Base-by-base conservation (phyloP, 2,113 vertebrate genomes). In the Coregonus clupeaformis region DNA sequence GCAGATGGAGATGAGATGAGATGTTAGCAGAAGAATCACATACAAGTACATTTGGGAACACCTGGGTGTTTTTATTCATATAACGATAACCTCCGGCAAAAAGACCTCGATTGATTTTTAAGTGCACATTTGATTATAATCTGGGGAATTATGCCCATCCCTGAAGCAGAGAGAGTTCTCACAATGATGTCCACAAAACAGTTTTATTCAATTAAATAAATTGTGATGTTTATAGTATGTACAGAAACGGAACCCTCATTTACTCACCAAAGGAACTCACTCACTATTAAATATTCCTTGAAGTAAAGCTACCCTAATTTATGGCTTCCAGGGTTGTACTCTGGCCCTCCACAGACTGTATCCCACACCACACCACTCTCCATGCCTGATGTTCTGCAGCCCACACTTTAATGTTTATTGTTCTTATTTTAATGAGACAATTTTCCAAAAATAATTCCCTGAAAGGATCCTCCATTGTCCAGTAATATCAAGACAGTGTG, bases 401-500 rank as follows among this genome's bases (percentile, higher is more conserved):
- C 62, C 49, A 29, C 71, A 69, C 49, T 63, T 66, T 74, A 60
- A 72, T 70, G 71, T 70, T 80, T 85, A 79, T 72, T 74, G 24
- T 55, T 77, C 68, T 72, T 64, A 36, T 69, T 70, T 86, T 73
- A 84, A 86, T 74, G 45, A 81, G 73, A 52, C 52, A 42, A 83
- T 66, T 71, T 78, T 87, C 83, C 87, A 83, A 83, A 88, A 84
- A 86, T 78, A 86, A 88, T 82, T 83, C 73, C 73, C 70, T 73
- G 55, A 83, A 87, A 84, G 83, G 68, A 84, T 85, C 79, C 73
- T 85, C 77, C 30, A 65, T 79, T 70, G 55, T 80, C 80, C 83
- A 79, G 82, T 49, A 82, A 77, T 83, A 88, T 89, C 85, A 90
- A 88, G 87, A 91, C 86, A 83, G 77, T 75, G 65, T 83, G 83